These are phyloP conservation scores for Drosophila busckii DNA, from an alignment of 1,140 invertebrate species.

Conservation along the genomic window DNA sequence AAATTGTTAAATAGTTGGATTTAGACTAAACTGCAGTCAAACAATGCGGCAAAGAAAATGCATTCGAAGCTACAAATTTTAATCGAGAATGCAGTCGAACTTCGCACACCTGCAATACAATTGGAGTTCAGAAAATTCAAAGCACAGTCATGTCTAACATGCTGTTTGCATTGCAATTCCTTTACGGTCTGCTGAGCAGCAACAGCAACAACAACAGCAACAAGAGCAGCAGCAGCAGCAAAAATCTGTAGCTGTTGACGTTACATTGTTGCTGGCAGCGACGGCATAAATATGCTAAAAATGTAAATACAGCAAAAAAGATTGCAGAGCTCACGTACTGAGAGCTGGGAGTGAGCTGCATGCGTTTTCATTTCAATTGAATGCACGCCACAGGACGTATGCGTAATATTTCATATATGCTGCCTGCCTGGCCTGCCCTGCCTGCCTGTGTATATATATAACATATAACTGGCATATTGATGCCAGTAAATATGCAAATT, in stretches of 20 bases:
- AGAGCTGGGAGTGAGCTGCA: constrained; percentile 22
- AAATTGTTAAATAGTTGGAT: constrained; percentile 56
- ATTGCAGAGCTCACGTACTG: constrained; percentile 30
- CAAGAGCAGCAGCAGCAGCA: constrained; percentile 3
- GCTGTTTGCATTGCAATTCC: constrained; percentile 66
- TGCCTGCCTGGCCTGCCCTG: too few relatives aligned
- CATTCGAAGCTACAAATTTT: too few relatives aligned
- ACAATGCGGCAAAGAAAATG: constrained; percentile 46
- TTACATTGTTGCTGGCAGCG: constrained; percentile 33
- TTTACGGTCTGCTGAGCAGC: constrained; percentile 57
- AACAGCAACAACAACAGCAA: constrained; percentile 26
- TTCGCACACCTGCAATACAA: constrained; percentile 31
- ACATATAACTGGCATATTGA: constrained; percentile 19
- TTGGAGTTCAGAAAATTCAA: too few relatives aligned
- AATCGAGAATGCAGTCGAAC: too few relatives aligned
- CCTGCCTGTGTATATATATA: too few relatives aligned
- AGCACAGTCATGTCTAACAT: constrained; percentile 53
- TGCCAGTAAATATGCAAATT: constrained; percentile 38
- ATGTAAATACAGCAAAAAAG: constrained; percentile 66
- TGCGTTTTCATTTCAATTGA: constrained; percentile 38
- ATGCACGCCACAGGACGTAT: constrained; percentile 44
- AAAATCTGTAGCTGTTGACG: constrained; percentile 31
- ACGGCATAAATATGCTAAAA: constrained; percentile 65
- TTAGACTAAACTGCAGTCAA: constrained; percentile 33
- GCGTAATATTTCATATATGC: constrained; percentile 52